A percentile compares a stretch with the other conserved stretches of the same genome.
Evolutionary conservation across 1,140 invertebrate species (phyloP).

Genomic region (Acarapis woodi): DNA sequence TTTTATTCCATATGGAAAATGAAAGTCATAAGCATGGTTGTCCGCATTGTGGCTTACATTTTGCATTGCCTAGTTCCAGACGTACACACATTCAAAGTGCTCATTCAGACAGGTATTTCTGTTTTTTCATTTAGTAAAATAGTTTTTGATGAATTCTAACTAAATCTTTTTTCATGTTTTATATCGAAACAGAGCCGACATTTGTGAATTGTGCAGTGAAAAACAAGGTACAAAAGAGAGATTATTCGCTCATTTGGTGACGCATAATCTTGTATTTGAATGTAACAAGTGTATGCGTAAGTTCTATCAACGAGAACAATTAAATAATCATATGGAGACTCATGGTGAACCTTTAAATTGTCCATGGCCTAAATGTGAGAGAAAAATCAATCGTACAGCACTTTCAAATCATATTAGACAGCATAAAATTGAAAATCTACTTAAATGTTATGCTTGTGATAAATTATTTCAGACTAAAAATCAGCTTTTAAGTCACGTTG

Average conservation of each 20-base stretch:
- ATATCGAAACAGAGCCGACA: too few relatives aligned
- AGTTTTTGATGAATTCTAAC: not conserved
- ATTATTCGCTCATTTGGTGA: conserved; percentile 13
- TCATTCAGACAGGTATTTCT: conserved; percentile 13
- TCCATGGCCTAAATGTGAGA: conserved; percentile 13
- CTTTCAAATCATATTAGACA: conserved; percentile 14
- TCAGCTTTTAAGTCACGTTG: conserved; percentile 12
- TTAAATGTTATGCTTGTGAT: conserved; percentile 13
- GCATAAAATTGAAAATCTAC: conserved; percentile 14
- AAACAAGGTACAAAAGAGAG: conserved; percentile 5
- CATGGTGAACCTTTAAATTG: conserved; percentile 13
- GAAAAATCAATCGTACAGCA: conserved; percentile 14
- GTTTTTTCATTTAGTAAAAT: not conserved
- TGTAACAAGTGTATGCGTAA: conserved; percentile 14
- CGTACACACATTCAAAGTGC: conserved; percentile 14
- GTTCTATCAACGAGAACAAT: conserved; percentile 14
- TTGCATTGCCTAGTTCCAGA: conserved; percentile 14
- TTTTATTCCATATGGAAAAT: conserved; percentile 15
- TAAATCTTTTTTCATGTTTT: not conserved
- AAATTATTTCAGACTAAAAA: conserved; percentile 13
- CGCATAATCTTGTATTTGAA: conserved; percentile 14
- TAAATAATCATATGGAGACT: conserved; percentile 15
- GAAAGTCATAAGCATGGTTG: conserved; percentile 14
- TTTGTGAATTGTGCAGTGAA: conserved; percentile 11
- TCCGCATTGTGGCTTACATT: conserved; percentile 13